Percentiles rank a stretch among this genome's conserved stretches.
phyloP scores from a whole-genome alignment of 2,888 invertebrate species.

The Diachrysia chrysitis region DNA sequence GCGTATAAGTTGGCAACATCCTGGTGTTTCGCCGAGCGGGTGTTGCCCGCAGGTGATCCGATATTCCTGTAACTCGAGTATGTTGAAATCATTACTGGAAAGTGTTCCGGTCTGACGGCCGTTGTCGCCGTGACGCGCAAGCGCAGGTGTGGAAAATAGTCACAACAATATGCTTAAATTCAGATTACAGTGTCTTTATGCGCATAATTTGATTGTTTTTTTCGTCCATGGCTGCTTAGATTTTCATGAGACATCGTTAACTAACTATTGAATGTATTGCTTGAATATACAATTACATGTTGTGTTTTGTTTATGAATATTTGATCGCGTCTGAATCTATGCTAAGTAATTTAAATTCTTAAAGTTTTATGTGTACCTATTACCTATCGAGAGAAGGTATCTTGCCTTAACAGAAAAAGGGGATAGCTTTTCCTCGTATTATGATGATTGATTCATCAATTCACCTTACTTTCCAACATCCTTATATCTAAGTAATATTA shows the following conservation, averaged over 20 bases:
- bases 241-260: constrained; percentile 43
- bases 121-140: constrained; percentile 48
- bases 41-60: constrained; percentile 68
- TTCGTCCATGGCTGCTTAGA: constrained; percentile 20
- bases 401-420: neutral
- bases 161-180: constrained; percentile 56
- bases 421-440: neutral
- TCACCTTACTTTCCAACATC: neutral
- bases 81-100: constrained; percentile 81
- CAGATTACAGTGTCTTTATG: constrained; percentile 46
- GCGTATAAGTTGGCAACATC: constrained; percentile 65
- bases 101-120: constrained; percentile 77
- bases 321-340: neutral
- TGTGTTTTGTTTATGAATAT: constrained; percentile 9
- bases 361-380: neutral
- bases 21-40: constrained; percentile 69
- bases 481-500: neutral
- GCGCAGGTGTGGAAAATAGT: constrained; percentile 72
- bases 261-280: constrained; percentile 31
- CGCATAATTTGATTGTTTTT: constrained; percentile 57
- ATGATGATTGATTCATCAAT: neutral
- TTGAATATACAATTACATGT: constrained; percentile 35
- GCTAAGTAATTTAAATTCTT: neutral
- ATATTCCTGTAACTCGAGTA: constrained; percentile 79
- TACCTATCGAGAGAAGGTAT: neutral